Base-by-base conservation (phyloP, 2,797 vertebrate species). In the Tapirus indicus region DNA sequence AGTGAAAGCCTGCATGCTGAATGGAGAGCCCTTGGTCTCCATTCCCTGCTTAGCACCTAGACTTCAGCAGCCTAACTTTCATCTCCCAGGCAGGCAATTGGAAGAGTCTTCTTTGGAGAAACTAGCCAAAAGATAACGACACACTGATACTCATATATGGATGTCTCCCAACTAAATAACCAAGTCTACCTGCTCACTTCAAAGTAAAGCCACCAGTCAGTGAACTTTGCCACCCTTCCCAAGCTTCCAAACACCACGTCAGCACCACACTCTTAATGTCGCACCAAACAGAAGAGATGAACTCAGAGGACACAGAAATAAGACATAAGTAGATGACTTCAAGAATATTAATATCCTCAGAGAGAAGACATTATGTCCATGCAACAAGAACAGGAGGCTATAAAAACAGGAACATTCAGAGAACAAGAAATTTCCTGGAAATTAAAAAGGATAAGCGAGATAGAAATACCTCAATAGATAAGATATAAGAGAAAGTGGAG, bases 251-350 rank as follows among this genome's bases (percentile, higher is more conserved):
- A 74, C 11, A 38, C 25, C 62, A 56, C 7, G 1, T 52, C 20
- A 60, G 41, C 2, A 75, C 44, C 21, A 71, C 35, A 79, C 49
- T 75, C 56, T 44, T 49, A 84, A 84, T 10, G 16, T 35, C 13
- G 11, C 7, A 27, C 25, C 41, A 90, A 78, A 66, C 3, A 64
- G 60, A 80, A 72, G 29, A 77, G 44, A 58, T 60, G 27, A 60
- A 92, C 44, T 83, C 25, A 84, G 71, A 83, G 7, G n/a, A 91
- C n/a, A 69, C 16, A 88, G 84, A 94, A 92, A 90, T 6, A 92
- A 95, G 35, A 68, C 27, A 41, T 35, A 90, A 92, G 52, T 16
- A 77, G 14, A 44, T 21, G 35, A 90, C n/a, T 84, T 82, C 32
- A 75, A 93, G 44, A 93, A 75, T 58, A 80, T 85, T 71, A 89